Conservation (phyloP, 2,797 vertebrate genomes). For the Erpetoichthys calabaricus region DNA sequence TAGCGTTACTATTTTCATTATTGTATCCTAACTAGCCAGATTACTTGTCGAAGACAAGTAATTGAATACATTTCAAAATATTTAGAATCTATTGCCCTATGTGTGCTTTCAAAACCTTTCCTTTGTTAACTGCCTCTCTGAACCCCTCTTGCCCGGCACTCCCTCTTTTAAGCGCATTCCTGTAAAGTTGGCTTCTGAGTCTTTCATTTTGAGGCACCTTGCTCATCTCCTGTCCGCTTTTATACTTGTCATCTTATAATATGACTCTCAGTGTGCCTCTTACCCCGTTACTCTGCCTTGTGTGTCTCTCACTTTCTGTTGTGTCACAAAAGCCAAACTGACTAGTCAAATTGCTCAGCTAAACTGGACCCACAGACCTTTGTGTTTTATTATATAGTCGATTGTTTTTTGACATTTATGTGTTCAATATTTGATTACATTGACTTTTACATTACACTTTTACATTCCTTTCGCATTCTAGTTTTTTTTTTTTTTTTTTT, state of each 20-base stretch:
- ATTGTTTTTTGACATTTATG: too few species aligned
- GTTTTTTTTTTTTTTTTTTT: neutral
- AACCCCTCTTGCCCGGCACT: neutral
- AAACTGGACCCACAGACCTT: too few species aligned
- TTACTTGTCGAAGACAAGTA: too few species aligned
- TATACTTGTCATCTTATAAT: neutral
- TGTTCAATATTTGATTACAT: too few species aligned
- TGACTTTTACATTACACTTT: too few species aligned
- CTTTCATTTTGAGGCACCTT: neutral
- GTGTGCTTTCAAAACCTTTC: too few species aligned
- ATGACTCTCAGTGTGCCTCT: neutral
- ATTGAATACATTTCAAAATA: too few species aligned
- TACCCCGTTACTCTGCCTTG: neutral
- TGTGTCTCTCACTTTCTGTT: neutral
- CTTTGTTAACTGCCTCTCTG: neutral
- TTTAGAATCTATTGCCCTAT: too few species aligned
- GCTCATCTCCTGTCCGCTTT: neutral
- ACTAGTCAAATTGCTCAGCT: too few species aligned
- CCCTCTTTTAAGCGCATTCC: neutral
- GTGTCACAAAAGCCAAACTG: neutral
- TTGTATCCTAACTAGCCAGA: too few species aligned
- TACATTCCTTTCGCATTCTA: neutral
- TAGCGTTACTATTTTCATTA: too few species aligned
- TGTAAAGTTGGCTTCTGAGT: neutral
- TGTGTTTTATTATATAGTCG: too few species aligned